phyloP scores from a whole-genome alignment of 1,140 invertebrate genomes.

The Lucilia sericata region DNA sequence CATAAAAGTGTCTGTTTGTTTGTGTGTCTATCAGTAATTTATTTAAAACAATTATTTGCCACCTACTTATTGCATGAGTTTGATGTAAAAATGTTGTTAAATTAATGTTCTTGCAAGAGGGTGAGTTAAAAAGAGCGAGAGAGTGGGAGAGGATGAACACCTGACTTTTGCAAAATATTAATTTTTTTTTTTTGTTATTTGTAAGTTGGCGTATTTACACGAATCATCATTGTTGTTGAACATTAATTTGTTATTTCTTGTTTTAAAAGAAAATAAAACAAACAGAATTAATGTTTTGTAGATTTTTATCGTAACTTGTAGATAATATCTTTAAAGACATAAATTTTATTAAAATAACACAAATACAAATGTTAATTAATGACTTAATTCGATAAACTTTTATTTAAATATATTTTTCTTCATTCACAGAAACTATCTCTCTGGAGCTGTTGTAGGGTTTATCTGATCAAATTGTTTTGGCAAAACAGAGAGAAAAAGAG shows the following conservation, averaged over 20 bases:
- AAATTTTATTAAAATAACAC: background rate
- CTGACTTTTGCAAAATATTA: background rate
- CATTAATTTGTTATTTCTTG: slow-evolving; percentile 30
- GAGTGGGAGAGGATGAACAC: background rate
- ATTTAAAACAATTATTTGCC: background rate
- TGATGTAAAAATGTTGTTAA: background rate
- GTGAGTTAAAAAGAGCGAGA: background rate
- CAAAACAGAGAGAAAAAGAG: background rate
- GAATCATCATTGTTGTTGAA: slow-evolving; percentile 30
- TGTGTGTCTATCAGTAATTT: background rate
- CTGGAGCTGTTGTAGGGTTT: background rate
- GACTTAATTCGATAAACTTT: too few species aligned
- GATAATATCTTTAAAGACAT: background rate
- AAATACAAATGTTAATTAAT: background rate
- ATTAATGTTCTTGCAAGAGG: background rate
- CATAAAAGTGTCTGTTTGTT: too few species aligned
- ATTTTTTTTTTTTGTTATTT: background rate
- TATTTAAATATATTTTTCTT: too few species aligned
- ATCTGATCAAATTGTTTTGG: background rate
- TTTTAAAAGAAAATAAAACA: slow-evolving; percentile 2
- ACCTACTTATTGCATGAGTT: background rate
- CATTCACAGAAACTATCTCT: too few species aligned
- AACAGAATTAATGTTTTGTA: background rate
- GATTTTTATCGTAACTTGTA: slow-evolving; percentile 22
- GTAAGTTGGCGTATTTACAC: slow-evolving; percentile 38